Base-by-base conservation (phyloP, 2,113 vertebrate species). In the Heptranchias perlo region DNA sequence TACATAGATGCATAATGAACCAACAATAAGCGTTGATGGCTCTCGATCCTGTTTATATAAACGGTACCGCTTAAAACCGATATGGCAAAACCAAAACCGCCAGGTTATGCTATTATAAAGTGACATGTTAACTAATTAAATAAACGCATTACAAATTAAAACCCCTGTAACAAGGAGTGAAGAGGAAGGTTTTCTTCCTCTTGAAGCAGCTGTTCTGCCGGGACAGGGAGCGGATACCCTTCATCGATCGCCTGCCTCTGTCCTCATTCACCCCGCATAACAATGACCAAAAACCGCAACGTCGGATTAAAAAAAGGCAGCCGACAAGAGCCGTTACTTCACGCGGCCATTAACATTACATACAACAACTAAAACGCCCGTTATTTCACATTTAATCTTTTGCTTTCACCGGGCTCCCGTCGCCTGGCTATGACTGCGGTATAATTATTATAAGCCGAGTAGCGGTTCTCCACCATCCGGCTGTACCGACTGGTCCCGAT, bases 271-370 rank as follows among this genome's bases (percentile, higher is more conserved):
- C 21, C 31, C n/a, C 39, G 62, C 61, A 94, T 94, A 94, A 67
- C 64, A 95, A 95, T 95, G 94, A 95, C 44, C 47, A 31, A 44
- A 49, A n/a, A 67, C 93, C 93, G 93, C 65, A 52, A 95, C 47
- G 47, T 67, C 39, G 18, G 44, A 93, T 62, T 52, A 16, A 25
- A 39, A 58, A 91, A 31, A 49, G 47, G 94, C 62, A 47, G 62
- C 16, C 23, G 39, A 47, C n/a, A 25, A 8, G 5, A 64, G n/a
- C 61, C 6, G 58, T 3, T 23, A 11, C 18, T 65, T 94, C 61
- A 65, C 93, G 49, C 10, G 39, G 62, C 39, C 44, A 94, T 65
- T 7, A 94, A 25, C 23, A 92, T 58, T 92, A 92, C 28, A 16
- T n/a, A n/a, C 54, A 28, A 69, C 16, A 28, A 69, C 16, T 2